A percentile compares a stretch with the other conserved stretches of the same genome.
Conservation (phyloP, 1,140 invertebrate genomes). For the Helicoverpa armigera region DNA sequence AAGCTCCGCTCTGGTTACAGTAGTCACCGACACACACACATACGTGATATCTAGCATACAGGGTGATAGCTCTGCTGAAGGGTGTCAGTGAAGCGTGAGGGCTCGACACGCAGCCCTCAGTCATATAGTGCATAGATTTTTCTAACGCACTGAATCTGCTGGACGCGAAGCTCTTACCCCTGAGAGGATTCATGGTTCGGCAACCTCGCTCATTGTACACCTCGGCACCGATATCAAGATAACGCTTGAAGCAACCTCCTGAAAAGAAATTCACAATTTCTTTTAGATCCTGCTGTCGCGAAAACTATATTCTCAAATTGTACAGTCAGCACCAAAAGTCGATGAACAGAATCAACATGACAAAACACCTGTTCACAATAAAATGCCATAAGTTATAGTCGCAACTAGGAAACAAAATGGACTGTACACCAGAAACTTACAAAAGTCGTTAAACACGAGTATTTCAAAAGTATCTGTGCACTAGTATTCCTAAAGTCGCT, state of each 20-base stretch:
- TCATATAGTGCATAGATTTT: background rate
- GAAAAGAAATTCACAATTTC: background rate
- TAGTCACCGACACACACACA: slow-evolving; percentile 51
- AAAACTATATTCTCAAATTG: too few relatives aligned
- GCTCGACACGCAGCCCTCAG: slow-evolving; percentile 49
- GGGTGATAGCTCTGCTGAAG: slow-evolving; percentile 51
- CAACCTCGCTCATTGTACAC: slow-evolving; percentile 58
- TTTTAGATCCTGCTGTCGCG: too few relatives aligned
- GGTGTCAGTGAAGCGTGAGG: slow-evolving; percentile 54
- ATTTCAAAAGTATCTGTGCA: too few relatives aligned
- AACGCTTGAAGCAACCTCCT: slow-evolving; percentile 58
- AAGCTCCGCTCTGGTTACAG: slow-evolving; percentile 34
- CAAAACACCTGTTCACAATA: too few relatives aligned
- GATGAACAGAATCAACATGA: too few relatives aligned
- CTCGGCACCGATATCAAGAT: slow-evolving; percentile 48
- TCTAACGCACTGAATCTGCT: slow-evolving; percentile 47
- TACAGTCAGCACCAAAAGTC: too few relatives aligned
- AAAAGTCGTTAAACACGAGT: too few relatives aligned
- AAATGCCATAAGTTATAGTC: too few relatives aligned
- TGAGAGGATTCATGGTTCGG: slow-evolving; percentile 40
- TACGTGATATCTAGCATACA: slow-evolving; percentile 55
- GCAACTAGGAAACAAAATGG: too few relatives aligned
- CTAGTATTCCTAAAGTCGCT: too few relatives aligned
- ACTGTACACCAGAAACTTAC: too few relatives aligned
- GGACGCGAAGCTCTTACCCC: slow-evolving; percentile 50